phyloP scores from a whole-genome alignment of 2,888 invertebrate species.

The Ariolimax columbianus region DNA sequence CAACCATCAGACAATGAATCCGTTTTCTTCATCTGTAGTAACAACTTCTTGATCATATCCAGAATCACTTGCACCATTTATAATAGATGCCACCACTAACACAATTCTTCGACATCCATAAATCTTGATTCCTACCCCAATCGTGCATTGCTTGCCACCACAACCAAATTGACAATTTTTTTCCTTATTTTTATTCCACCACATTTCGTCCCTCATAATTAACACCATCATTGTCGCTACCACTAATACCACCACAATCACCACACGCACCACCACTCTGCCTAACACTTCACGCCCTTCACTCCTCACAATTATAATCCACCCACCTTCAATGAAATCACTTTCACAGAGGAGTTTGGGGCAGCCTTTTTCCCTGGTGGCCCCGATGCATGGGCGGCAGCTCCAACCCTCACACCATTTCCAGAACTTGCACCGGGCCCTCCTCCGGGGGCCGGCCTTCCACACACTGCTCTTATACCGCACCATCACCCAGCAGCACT shows the following conservation, averaged over 20 bases:
- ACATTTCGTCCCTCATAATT: neutral
- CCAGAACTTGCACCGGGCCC: slow-evolving; percentile 86
- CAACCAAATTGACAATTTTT: too few species aligned
- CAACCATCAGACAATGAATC: too few species aligned
- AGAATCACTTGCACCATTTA: too few species aligned
- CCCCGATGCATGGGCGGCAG: slow-evolving; percentile 92
- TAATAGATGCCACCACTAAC: too few species aligned
- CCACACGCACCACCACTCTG: slow-evolving; percentile 19
- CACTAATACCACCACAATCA: slow-evolving; percentile 9
- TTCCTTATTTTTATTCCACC: too few species aligned
- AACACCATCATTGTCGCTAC: neutral
- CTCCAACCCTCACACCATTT: slow-evolving; percentile 82
- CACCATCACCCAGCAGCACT: slow-evolving; percentile 89
- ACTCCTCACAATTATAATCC: slow-evolving; percentile 2
- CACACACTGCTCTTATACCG: slow-evolving; percentile 49
- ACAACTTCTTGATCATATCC: too few species aligned
- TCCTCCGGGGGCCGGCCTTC: slow-evolving; percentile 47
- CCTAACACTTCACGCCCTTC: neutral
- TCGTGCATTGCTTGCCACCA: too few species aligned
- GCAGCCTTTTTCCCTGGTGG: slow-evolving; percentile 94
- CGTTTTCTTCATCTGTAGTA: too few species aligned
- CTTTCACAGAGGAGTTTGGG: slow-evolving; percentile 86
- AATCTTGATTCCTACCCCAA: too few species aligned
- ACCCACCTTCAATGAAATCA: slow-evolving; percentile 5
- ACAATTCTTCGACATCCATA: too few species aligned